Evolutionary conservation across 2,113 vertebrate genomes (phyloP), one percentile per base, ranked within the genome.

Genomic region (Prunella himalayana): DNA sequence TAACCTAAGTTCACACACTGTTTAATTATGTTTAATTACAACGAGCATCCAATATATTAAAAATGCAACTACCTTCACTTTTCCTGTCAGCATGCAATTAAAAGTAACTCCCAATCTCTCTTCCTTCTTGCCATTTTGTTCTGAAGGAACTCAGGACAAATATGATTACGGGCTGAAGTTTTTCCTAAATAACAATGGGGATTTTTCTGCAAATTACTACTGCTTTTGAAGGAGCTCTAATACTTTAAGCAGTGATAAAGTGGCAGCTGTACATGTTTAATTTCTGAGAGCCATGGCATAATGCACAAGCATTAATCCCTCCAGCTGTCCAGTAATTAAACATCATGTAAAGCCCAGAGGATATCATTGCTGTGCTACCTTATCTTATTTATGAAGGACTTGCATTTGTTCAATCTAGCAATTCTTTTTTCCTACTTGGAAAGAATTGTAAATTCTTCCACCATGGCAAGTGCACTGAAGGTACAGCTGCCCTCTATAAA

Each of bases 241-340:
- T 97, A 97, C 96, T 88, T 97, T 97, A 97, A 97, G 96, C 96
- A 90, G 94, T 87, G 95, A 96, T 97, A 96, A 97, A 94, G 94
- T 95, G 95, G 92, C 95, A 97, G 96, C 97, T 97, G 95, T 88
- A 97, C 91, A 96, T 84, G 79, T 97, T 97, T 96, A 96, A 97
- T 96, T 97, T 97, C 94, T 96, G 89, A 96, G 93, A 95, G 82
- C 73, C 93, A 92, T 44, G 69, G 86, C 93, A 96, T 95, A 96
- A 96, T 92, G 72, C 94, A 95, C 77, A 92, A 68, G 63, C 89
- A 92, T 87, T 97, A 97, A 97, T 97, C 97, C 92, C 95, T 97
- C 95, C 97, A 97, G 97, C 96, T 97, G 97, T 96, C 97, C 89
- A 94, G 94, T 96, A 97, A 95, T 97, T 96, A 96, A 96, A 95